A percentile compares a stretch with the other conserved stretches of the same genome.
Evolutionary conservation across 2,797 vertebrate genomes (phyloP).

Genomic region (Morelia viridis): DNA sequence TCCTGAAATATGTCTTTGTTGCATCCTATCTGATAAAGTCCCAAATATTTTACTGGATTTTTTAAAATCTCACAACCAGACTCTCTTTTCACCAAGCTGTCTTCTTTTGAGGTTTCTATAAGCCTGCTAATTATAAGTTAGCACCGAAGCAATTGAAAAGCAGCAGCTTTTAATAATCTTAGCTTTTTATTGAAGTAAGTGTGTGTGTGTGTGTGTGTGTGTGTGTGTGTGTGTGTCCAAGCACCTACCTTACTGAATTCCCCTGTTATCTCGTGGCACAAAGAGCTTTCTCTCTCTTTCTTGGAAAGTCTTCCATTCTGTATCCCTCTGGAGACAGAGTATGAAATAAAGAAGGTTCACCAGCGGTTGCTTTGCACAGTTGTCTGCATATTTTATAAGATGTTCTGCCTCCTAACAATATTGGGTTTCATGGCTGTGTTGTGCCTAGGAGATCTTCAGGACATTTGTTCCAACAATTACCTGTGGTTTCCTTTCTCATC

Average conservation of each 20-base stretch:
- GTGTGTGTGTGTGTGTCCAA: not conserved
- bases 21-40: no score
- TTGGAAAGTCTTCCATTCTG: conserved; percentile 5
- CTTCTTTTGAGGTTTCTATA: not conserved
- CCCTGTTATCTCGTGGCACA: not conserved
- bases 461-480: conserved; percentile 20
- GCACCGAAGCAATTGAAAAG: conserved; percentile 24
- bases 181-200: conserved; percentile 19
- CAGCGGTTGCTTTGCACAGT: conserved; percentile 17
- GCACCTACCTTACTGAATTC: conserved; percentile 15
- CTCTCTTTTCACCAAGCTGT: no score
- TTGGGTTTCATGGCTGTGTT: conserved; percentile 20
- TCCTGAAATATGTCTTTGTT: no score
- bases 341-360: conserved; percentile 4
- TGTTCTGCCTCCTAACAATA: not conserved
- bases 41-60: no score
- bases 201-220: not conserved
- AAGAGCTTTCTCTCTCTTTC: not conserved
- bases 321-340: not conserved
- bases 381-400: conserved; percentile 14
- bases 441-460: conserved; percentile 12
- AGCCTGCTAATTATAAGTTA: conserved; percentile 32
- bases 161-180: conserved; percentile 20
- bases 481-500: conserved; percentile 17
- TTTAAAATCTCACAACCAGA: no score